A percentile compares a stretch with the other conserved stretches of the same genome.
phyloP scores from a whole-genome alignment of 2,113 vertebrate species.

The Tichodroma muraria region DNA sequence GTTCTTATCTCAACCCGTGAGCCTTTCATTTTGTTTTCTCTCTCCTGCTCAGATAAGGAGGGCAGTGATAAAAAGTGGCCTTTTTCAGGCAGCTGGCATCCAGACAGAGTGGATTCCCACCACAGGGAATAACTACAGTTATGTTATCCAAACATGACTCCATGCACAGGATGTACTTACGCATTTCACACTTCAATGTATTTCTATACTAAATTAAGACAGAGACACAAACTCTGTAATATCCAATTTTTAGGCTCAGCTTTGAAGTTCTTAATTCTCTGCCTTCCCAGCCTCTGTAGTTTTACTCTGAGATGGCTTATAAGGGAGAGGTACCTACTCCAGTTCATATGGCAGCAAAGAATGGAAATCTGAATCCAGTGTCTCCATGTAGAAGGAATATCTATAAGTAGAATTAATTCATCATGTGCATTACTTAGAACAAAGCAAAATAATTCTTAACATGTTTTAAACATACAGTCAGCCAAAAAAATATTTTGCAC shows the following conservation, averaged over 20 bases:
- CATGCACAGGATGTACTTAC: background rate
- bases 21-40: background rate
- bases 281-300: background rate
- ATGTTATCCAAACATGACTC: background rate
- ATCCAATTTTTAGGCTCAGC: background rate
- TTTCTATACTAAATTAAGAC: background rate
- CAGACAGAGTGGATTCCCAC: background rate
- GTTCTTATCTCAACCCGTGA: background rate
- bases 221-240: background rate
- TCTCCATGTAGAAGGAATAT: background rate
- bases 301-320: background rate
- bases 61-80: background rate
- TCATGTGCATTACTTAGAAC: background rate
- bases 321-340: background rate
- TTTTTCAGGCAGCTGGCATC: background rate
- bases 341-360: background rate
- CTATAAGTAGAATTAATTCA: background rate
- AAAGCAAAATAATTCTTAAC: background rate
- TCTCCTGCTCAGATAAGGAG: background rate
- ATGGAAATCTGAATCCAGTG: background rate
- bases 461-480: background rate
- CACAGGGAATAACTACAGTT: background rate
- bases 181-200: background rate
- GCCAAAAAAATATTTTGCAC: background rate
- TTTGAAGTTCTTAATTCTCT: background rate